A percentile compares a stretch with the other conserved stretches of the same genome.
phyloP scores from a whole-genome alignment of 1,140 invertebrate genomes.

The Rhopalosiphum padi region DNA sequence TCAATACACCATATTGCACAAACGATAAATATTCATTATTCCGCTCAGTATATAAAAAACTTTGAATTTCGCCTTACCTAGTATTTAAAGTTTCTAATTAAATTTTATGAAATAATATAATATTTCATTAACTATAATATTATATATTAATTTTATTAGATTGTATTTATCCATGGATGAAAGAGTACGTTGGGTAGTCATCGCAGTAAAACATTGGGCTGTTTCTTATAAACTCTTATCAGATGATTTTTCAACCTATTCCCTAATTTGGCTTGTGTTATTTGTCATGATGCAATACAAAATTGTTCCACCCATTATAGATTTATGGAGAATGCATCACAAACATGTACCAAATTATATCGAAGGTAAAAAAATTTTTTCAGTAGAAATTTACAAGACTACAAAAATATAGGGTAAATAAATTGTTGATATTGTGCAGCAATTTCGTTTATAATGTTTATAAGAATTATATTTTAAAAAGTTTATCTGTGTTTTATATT shows the following conservation, averaged over 20 bases:
- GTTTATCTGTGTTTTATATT: too few relatives aligned
- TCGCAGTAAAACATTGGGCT: constrained; percentile 39
- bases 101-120: neutral
- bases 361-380: constrained; percentile 38
- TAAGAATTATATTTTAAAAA: too few relatives aligned
- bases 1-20: too few relatives aligned
- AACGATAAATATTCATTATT: too few relatives aligned
- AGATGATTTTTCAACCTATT: constrained; percentile 26
- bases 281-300: constrained; percentile 18
- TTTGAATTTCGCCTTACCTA: neutral
- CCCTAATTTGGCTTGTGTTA: constrained; percentile 43
- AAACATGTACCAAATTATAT: neutral
- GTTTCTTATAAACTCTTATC: neutral
- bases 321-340: neutral
- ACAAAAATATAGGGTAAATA: too few relatives aligned
- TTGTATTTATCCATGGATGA: constrained; percentile 38
- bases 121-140: neutral
- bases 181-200: constrained; percentile 29
- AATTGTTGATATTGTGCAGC: too few relatives aligned
- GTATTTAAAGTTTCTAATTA: neutral
- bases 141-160: constrained; percentile 1
- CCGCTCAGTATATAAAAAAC: neutral
- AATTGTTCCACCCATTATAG: constrained; percentile 34
- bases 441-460: too few relatives aligned
- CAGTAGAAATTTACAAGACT: neutral